Percentiles rank a stretch among this genome's conserved stretches.
Evolutionary conservation across 2,113 vertebrate genomes (phyloP).

Genomic region (Beaufortia kweichowensis): DNA sequence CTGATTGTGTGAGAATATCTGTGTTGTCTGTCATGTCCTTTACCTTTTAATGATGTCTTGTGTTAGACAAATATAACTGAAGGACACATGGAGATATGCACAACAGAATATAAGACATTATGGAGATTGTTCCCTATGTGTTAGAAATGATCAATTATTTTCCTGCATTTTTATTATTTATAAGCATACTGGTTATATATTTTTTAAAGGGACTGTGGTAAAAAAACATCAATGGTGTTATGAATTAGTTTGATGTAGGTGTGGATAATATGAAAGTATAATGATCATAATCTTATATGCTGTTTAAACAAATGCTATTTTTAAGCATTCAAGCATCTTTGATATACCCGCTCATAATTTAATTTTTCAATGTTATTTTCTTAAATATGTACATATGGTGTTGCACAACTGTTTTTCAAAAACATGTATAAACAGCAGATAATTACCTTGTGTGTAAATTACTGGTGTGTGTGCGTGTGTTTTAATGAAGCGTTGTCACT

Average conservation of each 20-base stretch:
- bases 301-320: neutral
- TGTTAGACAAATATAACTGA: conserved; percentile 26
- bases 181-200: too few relatives aligned
- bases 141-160: neutral
- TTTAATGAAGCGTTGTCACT: conserved; percentile 29
- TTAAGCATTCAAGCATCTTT: neutral
- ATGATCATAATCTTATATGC: neutral
- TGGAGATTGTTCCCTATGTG: neutral
- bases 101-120: neutral
- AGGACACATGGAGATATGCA: neutral
- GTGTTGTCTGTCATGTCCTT: conserved; percentile 18
- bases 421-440: neutral
- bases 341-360: neutral
- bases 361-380: neutral
- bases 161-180: neutral
- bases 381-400: neutral
- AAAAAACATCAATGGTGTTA: too few relatives aligned
- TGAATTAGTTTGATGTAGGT: neutral
- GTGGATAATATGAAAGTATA: neutral
- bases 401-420: neutral
- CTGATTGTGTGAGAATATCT: conserved; percentile 6
- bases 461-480: conserved; percentile 22
- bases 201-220: too few relatives aligned
- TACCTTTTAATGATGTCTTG: conserved; percentile 31
- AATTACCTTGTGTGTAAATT: neutral